A percentile compares a stretch with the other conserved stretches of the same genome.
These are phyloP conservation scores for Capricornis sumatraensis DNA, from an alignment of 2,113 vertebrate species.

Conservation along the genomic window DNA sequence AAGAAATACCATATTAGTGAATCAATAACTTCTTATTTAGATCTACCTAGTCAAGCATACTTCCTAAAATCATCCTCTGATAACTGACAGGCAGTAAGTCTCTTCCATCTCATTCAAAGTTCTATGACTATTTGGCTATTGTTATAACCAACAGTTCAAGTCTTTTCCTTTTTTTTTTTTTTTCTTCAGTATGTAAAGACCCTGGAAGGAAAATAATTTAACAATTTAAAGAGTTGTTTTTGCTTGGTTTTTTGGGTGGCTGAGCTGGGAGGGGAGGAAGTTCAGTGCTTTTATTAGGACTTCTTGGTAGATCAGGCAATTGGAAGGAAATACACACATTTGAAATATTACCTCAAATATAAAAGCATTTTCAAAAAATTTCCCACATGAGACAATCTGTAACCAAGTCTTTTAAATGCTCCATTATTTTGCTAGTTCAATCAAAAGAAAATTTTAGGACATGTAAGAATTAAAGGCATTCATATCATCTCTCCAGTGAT, in stretches of 20 bases:
- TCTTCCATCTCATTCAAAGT: not conserved
- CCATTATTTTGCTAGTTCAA: conserved; percentile 16
- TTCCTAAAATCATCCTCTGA: conserved; percentile 3
- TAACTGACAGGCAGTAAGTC: not conserved
- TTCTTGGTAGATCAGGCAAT: not conserved
- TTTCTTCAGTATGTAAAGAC: not conserved
- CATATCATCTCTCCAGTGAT: not conserved
- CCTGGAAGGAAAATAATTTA: conserved; percentile 18
- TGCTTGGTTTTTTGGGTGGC: not conserved
- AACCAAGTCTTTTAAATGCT: not conserved
- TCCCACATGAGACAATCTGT: not conserved
- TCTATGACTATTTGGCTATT: conserved; percentile 2
- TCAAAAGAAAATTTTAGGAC: conserved; percentile 29
- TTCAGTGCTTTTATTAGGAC: not conserved
- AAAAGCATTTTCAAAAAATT: not conserved
- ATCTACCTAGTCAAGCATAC: not conserved
- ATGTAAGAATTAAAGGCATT: not conserved
- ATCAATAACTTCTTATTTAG: not conserved
- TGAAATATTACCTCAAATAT: not conserved
- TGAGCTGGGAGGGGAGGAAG: not conserved
- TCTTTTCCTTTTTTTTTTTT: not conserved
- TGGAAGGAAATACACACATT: not conserved
- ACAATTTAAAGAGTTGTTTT: not conserved
- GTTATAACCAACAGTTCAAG: not conserved
- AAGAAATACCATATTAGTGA: conserved; percentile 16